A percentile compares a stretch with the other conserved stretches of the same genome.
These are phyloP conservation scores for Acrobasis repandana DNA, from an alignment of 2,888 invertebrate species.

Conservation along the genomic window DNA sequence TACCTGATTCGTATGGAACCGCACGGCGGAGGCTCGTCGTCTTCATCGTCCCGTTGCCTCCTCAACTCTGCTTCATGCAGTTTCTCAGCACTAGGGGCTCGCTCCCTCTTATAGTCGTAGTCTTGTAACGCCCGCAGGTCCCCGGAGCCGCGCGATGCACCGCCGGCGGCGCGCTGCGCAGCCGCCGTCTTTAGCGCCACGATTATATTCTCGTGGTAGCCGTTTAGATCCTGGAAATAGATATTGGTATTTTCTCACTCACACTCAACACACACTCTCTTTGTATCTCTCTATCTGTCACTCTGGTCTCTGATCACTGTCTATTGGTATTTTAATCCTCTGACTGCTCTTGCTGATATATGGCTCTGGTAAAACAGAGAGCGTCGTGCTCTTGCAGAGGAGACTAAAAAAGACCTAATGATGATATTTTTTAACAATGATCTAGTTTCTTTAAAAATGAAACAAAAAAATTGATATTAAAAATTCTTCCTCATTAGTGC, in stretches of 20 bases:
- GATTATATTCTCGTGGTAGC: conserved; percentile 95
- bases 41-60: conserved; percentile 82
- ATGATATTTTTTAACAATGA: too few relatives aligned
- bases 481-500: too few relatives aligned
- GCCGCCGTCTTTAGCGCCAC: conserved; percentile 94
- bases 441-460: too few relatives aligned
- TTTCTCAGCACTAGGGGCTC: conserved; percentile 88
- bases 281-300: too few relatives aligned
- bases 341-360: too few relatives aligned
- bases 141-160: conserved; percentile 64
- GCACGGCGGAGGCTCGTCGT: conserved; percentile 89
- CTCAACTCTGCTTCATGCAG: conserved; percentile 87
- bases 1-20: conserved; percentile 91
- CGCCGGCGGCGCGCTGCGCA: conserved; percentile 83
- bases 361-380: too few relatives aligned
- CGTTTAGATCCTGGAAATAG: conserved; percentile 91
- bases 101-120: conserved; percentile 83
- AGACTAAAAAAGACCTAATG: too few relatives aligned
- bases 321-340: too few relatives aligned
- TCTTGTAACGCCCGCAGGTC: conserved; percentile 76
- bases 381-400: too few relatives aligned
- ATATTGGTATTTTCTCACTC: not conserved
- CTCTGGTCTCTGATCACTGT: too few relatives aligned
- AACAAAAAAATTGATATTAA: too few relatives aligned
- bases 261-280: too few relatives aligned